Base-by-base conservation (phyloP, 2,888 invertebrate species). In the Blastobasis lacticolella region DNA sequence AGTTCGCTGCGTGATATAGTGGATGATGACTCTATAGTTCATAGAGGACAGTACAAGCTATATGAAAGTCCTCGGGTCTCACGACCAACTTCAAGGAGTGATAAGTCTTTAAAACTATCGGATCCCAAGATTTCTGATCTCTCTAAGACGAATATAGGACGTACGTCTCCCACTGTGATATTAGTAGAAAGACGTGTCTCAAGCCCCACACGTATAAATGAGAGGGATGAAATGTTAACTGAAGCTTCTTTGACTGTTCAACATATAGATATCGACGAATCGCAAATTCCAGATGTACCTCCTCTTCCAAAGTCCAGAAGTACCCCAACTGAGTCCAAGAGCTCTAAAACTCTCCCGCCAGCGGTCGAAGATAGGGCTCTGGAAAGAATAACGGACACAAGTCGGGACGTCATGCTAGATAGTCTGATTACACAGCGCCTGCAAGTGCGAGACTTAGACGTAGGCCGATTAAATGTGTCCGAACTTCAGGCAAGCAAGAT, bases 401-500 rank as follows among this genome's bases (percentile, higher is more conserved):
- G 63, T 56, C 75, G 79, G 72, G 84, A 87, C 48, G 65, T 83
- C 45, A 82, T 83, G 49, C 63, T 88, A 56, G 88, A 88, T 63
- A 88, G 81, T 65, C 72, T 88, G 57, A 64, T 87, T 69, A 91
- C 93, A 48, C 90, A 91, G 62, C 90, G 91, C 60, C 81, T 94
- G 42, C 92, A 94, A 70, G 91, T 95, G 1, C 85, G 88, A 37
- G 94, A 95, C 70, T 87, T 95, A 55, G 94, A 94, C 68, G 95
- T 96, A 0, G 94, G 95, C 52, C 90, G 93, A 49, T 73, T 96
- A 23, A 94, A 92, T 57, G 95, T 95, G 0, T 92, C 93, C 53
- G 94, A 94, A 64, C 78, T 95, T 45, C 92, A 94, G 72, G 95
- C 95, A 0, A 92, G 92, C 51, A 94, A 93, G 73, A 94, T 95